These are phyloP conservation scores for Eucidaris tribuloides DNA, from an alignment of 35 echinoderm and acorn worm species.

Conservation along the genomic window DNA sequence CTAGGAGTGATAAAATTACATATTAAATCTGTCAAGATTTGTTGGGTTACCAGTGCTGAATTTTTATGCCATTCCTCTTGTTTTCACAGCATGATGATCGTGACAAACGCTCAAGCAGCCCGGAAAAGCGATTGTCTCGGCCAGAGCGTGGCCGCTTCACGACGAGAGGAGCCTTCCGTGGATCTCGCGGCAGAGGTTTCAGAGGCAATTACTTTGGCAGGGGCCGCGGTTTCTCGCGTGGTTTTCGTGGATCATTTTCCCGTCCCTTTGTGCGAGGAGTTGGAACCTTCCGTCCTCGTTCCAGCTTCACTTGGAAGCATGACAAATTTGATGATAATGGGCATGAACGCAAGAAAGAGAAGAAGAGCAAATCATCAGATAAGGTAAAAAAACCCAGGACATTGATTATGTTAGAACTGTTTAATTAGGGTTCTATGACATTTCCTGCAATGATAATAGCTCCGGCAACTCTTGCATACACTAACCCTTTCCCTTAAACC, in stretches of 20 bases:
- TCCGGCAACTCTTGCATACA: no score
- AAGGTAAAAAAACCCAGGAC: no score
- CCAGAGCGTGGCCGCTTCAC: not conserved
- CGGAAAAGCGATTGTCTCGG: not conserved
- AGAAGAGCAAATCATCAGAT: constrained; percentile 8
- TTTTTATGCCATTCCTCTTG: no score
- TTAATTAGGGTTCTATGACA: no score
- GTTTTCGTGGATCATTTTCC: not conserved
- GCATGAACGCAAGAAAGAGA: not conserved
- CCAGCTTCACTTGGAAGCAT: not conserved
- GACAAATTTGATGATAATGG: constrained; percentile 19
- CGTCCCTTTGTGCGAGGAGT: no score
- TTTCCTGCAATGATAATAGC: no score
- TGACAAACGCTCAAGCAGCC: not conserved
- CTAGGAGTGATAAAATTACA: no score
- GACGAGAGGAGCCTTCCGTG: not conserved
- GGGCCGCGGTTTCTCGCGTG: not conserved
- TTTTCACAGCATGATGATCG: constrained; percentile 25
- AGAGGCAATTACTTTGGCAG: not conserved
- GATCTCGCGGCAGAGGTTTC: not conserved
- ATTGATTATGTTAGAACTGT: no score
- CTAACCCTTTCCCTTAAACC: no score
- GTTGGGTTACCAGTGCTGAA: no score
- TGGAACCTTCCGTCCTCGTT: not conserved
- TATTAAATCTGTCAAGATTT: no score